These are phyloP conservation scores for Drosophila lutescens DNA, from an alignment of 2,888 invertebrate genomes.

Conservation along the genomic window DNA sequence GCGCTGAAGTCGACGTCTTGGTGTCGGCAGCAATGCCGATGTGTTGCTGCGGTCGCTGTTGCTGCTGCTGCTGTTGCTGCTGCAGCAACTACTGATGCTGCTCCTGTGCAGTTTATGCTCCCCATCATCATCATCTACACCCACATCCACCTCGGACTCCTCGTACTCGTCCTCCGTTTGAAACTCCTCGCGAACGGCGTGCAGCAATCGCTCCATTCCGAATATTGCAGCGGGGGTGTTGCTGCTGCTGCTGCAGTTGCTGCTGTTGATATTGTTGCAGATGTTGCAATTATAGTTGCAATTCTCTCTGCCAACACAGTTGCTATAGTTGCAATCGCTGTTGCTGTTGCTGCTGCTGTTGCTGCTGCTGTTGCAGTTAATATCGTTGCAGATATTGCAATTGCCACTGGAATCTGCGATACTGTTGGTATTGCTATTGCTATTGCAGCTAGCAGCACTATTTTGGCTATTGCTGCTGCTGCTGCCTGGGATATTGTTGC, in stretches of 20 bases:
- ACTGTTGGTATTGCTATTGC: constrained; percentile 21
- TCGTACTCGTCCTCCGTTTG: constrained; percentile 69
- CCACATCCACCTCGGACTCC: not conserved
- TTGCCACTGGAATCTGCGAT: not conserved
- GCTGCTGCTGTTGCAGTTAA: constrained; percentile 18
- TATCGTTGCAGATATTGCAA: constrained; percentile 19
- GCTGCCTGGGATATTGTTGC: constrained; percentile 12
- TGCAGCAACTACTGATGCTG: constrained; percentile 27
- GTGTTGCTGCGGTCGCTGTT: constrained; percentile 40
- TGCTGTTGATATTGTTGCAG: constrained; percentile 24
- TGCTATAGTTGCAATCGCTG: constrained; percentile 12
- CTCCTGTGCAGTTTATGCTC: constrained; percentile 14
- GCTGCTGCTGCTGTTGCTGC: constrained; percentile 15
- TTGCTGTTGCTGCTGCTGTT: constrained; percentile 16
- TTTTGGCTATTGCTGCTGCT: constrained; percentile 9
- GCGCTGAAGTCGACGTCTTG: constrained; percentile 19
- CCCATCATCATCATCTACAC: too few species aligned
- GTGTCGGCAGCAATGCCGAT: constrained; percentile 21
- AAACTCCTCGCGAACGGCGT: constrained; percentile 76
- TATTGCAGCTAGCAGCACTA: not conserved
- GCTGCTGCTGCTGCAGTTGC: constrained; percentile 21
- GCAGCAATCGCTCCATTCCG: constrained; percentile 76
- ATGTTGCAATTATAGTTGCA: constrained; percentile 25
- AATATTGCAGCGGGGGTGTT: constrained; percentile 51
- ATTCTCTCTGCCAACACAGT: not conserved